phyloP scores from a whole-genome alignment of 2,113 vertebrate genomes.

The Cottus gobio region DNA sequence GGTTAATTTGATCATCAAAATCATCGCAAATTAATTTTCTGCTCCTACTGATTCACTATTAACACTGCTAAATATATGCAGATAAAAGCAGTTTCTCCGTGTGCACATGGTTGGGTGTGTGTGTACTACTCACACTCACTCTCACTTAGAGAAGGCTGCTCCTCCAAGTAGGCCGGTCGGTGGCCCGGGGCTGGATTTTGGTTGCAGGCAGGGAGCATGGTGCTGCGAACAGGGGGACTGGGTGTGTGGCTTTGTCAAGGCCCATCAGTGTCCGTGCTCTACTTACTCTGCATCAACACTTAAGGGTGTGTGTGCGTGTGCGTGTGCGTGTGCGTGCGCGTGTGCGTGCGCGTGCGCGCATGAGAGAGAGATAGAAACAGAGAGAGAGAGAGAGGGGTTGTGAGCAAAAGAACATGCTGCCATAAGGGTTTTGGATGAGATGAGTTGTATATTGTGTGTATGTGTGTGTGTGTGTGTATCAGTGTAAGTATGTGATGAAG shows the following conservation, averaged over 20 bases:
- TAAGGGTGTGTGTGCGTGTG: slow-evolving; percentile 50
- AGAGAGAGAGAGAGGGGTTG: slow-evolving; percentile 27
- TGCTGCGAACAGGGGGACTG: slow-evolving; percentile 58
- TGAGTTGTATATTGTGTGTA: slow-evolving; percentile 35
- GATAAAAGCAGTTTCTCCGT: neutral
- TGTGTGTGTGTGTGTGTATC: slow-evolving; percentile 22
- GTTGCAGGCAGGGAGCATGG: slow-evolving; percentile 68
- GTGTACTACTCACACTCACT: slow-evolving; percentile 48
- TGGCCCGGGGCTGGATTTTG: slow-evolving; percentile 74
- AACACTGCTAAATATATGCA: neutral
- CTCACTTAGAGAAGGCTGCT: slow-evolving; percentile 56
- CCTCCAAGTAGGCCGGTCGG: slow-evolving; percentile 73
- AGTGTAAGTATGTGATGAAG: slow-evolving; percentile 25
- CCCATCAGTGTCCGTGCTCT: slow-evolving; percentile 81
- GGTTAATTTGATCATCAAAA: neutral
- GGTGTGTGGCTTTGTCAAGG: slow-evolving; percentile 80
- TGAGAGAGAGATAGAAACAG: neutral
- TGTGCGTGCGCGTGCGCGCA: neutral
- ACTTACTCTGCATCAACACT: slow-evolving; percentile 76
- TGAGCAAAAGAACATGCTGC: slow-evolving; percentile 71
- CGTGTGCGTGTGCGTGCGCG: neutral
- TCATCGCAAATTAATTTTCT: neutral
- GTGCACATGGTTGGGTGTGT: slow-evolving; percentile 5
- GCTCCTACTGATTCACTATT: neutral
- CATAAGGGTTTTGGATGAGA: slow-evolving; percentile 73